A percentile compares a stretch with the other conserved stretches of the same genome.
phyloP scores from a whole-genome alignment of 2,113 vertebrate species.

The Nicator chloris region DNA sequence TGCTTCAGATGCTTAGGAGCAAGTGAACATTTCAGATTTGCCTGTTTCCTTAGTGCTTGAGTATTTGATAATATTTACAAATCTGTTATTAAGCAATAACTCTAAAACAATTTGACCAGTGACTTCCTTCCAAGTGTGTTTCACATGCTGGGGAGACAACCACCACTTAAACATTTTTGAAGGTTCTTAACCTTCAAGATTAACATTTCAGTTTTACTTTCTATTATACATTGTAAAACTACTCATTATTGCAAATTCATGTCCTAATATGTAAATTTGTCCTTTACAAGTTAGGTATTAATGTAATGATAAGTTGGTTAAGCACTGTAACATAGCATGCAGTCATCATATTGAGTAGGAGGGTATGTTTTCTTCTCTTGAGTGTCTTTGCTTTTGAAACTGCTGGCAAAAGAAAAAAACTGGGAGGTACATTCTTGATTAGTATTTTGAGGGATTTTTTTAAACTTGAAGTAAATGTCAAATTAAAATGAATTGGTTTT shows the following conservation, averaged over 20 bases:
- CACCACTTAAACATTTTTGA: neutral
- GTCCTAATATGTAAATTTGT: neutral
- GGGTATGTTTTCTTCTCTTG: neutral
- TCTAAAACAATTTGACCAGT: neutral
- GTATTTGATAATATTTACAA: neutral
- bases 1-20: neutral
- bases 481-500: neutral
- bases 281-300: neutral
- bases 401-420: neutral
- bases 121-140: neutral
- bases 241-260: neutral
- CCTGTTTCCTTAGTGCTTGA: neutral
- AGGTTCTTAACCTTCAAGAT: neutral
- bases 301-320: neutral
- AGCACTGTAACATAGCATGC: neutral
- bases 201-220: neutral
- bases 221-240: neutral
- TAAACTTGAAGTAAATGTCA: neutral
- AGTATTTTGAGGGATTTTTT: neutral
- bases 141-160: neutral
- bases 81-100: neutral
- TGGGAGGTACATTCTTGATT: neutral
- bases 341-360: neutral
- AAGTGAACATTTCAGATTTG: neutral
- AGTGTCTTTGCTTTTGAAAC: neutral